These are phyloP conservation scores for Melitaea athalia DNA, from an alignment of 2,888 invertebrate genomes.

Conservation along the genomic window DNA sequence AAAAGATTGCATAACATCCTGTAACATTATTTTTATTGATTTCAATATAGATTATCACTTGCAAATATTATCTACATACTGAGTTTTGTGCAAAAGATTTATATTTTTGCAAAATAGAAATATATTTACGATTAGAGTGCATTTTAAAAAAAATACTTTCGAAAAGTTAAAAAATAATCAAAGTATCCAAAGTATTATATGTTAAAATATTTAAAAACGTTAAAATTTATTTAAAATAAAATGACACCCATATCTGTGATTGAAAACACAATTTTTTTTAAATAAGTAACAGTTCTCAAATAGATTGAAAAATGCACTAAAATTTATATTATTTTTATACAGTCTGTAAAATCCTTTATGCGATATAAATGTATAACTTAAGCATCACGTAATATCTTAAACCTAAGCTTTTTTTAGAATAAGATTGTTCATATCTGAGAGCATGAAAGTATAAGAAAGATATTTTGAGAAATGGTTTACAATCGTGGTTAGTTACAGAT, in stretches of 20 bases:
- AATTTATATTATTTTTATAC: background rate
- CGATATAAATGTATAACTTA: background rate
- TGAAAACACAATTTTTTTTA: background rate
- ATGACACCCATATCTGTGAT: background rate
- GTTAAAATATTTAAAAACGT: background rate
- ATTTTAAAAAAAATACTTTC: background rate
- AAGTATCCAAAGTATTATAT: background rate
- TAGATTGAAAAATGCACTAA: background rate
- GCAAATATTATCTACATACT: background rate
- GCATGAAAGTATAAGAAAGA: conserved; percentile 47
- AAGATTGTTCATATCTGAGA: conserved; percentile 29
- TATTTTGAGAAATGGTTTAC: conserved; percentile 69
- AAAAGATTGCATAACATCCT: background rate
- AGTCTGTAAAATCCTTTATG: background rate
- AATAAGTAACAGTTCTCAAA: background rate
- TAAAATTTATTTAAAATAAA: background rate
- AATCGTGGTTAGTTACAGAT: conserved; percentile 38
- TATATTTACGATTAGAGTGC: conserved; percentile 2
- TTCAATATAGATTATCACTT: background rate
- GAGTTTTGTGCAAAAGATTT: background rate
- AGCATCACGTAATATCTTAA: background rate
- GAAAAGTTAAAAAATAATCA: background rate
- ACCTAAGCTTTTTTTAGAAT: conserved; percentile 3
- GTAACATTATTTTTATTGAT: background rate
- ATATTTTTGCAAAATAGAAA: conserved; percentile 5